These are phyloP conservation scores for Ceriagrion tenellum DNA, from an alignment of 2,888 invertebrate species.

Conservation along the genomic window DNA sequence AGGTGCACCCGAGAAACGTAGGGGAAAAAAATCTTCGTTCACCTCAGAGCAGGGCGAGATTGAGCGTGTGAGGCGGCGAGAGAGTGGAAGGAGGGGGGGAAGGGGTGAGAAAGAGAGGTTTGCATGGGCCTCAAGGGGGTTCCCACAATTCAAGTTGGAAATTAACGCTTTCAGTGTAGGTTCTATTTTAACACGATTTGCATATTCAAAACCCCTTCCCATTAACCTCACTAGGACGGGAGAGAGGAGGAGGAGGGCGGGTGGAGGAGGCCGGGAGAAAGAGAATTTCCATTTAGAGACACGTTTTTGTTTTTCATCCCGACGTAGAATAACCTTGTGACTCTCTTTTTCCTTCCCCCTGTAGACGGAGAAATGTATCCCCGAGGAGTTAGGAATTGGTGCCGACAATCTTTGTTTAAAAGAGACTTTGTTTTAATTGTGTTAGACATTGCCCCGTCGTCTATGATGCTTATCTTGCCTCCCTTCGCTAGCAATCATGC, in stretches of 20 bases:
- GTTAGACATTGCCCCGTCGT: background rate
- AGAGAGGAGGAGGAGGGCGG: background rate
- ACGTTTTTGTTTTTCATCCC: slow-evolving; percentile 30
- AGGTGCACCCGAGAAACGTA: background rate
- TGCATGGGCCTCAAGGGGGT: background rate
- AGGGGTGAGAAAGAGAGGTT: no score
- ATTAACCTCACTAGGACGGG: slow-evolving; percentile 16
- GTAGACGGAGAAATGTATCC: background rate
- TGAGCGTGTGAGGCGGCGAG: background rate
- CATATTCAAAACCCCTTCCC: slow-evolving; percentile 44
- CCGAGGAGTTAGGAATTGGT: background rate
- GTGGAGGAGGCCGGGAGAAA: no score
- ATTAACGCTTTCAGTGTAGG: slow-evolving; percentile 56
- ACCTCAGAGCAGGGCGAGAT: background rate
- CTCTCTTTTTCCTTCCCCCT: slow-evolving; percentile 25
- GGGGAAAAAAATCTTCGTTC: background rate
- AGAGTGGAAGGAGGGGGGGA: background rate
- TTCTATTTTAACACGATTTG: slow-evolving; percentile 59
- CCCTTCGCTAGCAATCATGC: background rate
- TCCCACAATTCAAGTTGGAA: slow-evolving; percentile 55
- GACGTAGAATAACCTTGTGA: background rate
- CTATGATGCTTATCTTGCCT: background rate
- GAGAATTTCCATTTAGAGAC: slow-evolving; percentile 55
- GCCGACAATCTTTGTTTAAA: slow-evolving; percentile 31
- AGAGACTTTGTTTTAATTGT: background rate